A percentile compares a stretch with the other conserved stretches of the same genome.
Evolutionary conservation across 2,113 vertebrate genomes (phyloP).

Genomic region (Scartelaos histophorus): DNA sequence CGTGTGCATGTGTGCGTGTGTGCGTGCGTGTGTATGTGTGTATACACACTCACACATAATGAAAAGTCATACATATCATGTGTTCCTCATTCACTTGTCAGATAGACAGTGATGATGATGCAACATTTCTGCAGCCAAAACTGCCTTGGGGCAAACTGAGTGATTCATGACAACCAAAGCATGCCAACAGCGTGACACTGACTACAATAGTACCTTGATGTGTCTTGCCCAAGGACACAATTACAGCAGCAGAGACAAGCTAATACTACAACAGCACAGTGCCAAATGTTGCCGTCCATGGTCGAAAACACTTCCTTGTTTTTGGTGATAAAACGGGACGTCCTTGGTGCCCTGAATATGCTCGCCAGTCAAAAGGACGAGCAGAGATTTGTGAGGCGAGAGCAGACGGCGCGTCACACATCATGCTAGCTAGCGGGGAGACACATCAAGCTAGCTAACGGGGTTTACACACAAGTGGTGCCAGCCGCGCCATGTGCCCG

Average conservation of each 20-base stretch:
- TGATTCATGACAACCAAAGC: background rate
- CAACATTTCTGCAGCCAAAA: background rate
- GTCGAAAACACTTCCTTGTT: conserved; percentile 48
- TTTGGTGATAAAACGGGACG: conserved; percentile 31
- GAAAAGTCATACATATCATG: too few relatives aligned
- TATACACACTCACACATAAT: too few relatives aligned
- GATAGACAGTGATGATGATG: background rate
- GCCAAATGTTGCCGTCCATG: conserved; percentile 37
- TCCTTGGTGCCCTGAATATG: conserved; percentile 37
- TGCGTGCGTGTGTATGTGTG: too few relatives aligned
- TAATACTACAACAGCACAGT: conserved; percentile 30
- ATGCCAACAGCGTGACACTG: background rate
- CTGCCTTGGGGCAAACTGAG: background rate
- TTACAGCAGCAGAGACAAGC: conserved; percentile 40
- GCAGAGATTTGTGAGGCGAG: conserved; percentile 35
- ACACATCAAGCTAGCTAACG: conserved; percentile 46
- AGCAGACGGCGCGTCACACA: conserved; percentile 21
- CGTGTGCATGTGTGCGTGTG: too few relatives aligned
- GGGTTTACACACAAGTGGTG: conserved; percentile 39
- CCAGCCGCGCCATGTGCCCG: conserved; percentile 44
- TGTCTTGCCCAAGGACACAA: conserved; percentile 1
- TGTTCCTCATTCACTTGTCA: background rate
- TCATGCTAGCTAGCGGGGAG: conserved; percentile 26
- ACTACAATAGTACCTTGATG: background rate
- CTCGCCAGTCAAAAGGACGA: conserved; percentile 28